Evolutionary conservation across 2,888 invertebrate genomes (phyloP), one percentile per base, ranked within the genome.

Genomic region (Acheta domesticus): DNA sequence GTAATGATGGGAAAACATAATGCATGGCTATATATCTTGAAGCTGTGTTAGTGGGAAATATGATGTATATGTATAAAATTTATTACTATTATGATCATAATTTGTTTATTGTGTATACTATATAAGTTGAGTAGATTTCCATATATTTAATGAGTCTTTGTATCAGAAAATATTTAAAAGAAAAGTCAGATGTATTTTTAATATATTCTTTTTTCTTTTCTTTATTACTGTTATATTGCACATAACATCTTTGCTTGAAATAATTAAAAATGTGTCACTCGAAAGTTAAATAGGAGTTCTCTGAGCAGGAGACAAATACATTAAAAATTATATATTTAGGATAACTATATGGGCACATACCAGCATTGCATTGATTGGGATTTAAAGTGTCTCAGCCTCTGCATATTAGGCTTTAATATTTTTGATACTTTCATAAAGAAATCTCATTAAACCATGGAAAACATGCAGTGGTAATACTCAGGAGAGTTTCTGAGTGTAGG

Each of bases 351-450:
- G 79, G 79, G 80, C 75, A 78, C 80, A 78, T 75, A 80, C 78
- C 21, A 62, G 49, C 76, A 76, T 79, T 79, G 79, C 79, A 77
- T 77, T 77, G 74, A 77, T 77, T 77, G 74, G 49, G 50, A 49
- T 19, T 76, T 23, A 23, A 20, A 48, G 12, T 62, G 48, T 79
- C 77, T 77, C 77, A 49, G 79, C 73, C 79, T 50, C 76, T 76
- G 79, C 79, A 79, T 76, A 74, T 49, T 77, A 77, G 74, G 77
- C 79, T 73, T 76, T 80, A 87, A 89, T 89, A 89, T 89, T 89
- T 89, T 89, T 89, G 89, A 89, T 89, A 89, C 89, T 89, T 89
- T 89, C 88, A 89, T 89, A 89, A 83, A 83, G 82, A 83, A 82
- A 82, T 81, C 74, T 78, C 73, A n/a, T 77, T 50, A 79, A 21